These are phyloP conservation scores for Pseudonaja textilis DNA, from an alignment of 2,113 vertebrate genomes.

Conservation along the genomic window DNA sequence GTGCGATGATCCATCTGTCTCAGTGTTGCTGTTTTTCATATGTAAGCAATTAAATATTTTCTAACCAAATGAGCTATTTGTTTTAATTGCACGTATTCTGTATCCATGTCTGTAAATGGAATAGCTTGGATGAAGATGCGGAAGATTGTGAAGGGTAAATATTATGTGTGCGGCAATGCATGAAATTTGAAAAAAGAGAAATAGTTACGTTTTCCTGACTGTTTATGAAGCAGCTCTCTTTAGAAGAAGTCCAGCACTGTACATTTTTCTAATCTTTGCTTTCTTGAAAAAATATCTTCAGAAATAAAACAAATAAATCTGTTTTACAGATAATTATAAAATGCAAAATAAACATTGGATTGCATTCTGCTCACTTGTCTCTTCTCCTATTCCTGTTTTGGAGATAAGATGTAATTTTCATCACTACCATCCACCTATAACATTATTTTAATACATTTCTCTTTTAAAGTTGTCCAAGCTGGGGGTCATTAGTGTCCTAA, in stretches of 20 bases:
- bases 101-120: conserved; percentile 17
- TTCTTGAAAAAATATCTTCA: background rate
- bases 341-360: background rate
- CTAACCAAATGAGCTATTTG: background rate
- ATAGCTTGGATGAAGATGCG: conserved; percentile 59
- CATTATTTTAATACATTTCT: background rate
- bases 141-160: conserved; percentile 66
- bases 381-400: background rate
- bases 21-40: background rate
- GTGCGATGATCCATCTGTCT: background rate
- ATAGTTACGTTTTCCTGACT: background rate
- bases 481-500: background rate
- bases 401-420: background rate
- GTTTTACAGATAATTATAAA: background rate
- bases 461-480: background rate
- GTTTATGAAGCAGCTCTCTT: background rate
- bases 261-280: background rate
- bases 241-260: background rate
- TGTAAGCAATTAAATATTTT: too few species aligned
- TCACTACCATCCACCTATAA: background rate
- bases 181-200: background rate
- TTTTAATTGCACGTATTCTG: background rate
- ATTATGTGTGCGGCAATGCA: background rate
- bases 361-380: background rate
- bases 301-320: background rate